Percentiles rank a stretch among this genome's conserved stretches.
phyloP scores from a whole-genome alignment of 2,113 vertebrate genomes.

The Rhynchopsitta pachyrhyncha region DNA sequence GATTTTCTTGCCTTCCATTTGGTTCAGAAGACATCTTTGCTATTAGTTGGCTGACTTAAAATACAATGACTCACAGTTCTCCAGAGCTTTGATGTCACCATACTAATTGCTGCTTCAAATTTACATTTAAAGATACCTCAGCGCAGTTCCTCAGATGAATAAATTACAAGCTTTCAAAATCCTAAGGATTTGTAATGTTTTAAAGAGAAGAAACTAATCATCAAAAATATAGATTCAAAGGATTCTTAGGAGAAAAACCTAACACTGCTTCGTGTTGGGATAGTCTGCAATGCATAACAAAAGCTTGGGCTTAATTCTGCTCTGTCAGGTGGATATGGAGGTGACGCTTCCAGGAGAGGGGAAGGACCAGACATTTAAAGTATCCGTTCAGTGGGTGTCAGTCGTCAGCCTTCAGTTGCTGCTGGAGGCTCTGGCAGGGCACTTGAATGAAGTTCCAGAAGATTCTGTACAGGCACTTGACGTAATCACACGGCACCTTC shows the following conservation, averaged over 20 bases:
- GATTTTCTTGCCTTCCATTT: neutral
- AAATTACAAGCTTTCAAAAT: conserved; percentile 22
- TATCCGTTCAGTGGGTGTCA: conserved; percentile 98
- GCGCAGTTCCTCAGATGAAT: neutral
- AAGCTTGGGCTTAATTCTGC: neutral
- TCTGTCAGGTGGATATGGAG: conserved; percentile 93
- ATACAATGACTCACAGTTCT: neutral
- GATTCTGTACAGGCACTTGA: conserved; percentile 97
- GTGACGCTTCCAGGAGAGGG: conserved; percentile 97
- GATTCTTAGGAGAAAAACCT: neutral
- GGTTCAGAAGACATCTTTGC: neutral
- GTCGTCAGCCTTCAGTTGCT: conserved; percentile 98
- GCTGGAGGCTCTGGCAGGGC: conserved; percentile 93
- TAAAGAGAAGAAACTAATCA: neutral
- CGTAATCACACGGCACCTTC: conserved; percentile 96
- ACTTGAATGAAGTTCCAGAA: conserved; percentile 95
- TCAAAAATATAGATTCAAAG: neutral
- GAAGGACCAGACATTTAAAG: conserved; percentile 98
- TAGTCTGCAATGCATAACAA: neutral
- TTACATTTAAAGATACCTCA: neutral
- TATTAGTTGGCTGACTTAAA: neutral
- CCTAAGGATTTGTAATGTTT: neutral
- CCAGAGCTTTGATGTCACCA: neutral
- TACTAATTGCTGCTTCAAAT: conserved; percentile 11
- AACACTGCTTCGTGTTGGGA: neutral